Conservation (phyloP, 2,888 invertebrate species). For the Melinaea marsaeus region DNA sequence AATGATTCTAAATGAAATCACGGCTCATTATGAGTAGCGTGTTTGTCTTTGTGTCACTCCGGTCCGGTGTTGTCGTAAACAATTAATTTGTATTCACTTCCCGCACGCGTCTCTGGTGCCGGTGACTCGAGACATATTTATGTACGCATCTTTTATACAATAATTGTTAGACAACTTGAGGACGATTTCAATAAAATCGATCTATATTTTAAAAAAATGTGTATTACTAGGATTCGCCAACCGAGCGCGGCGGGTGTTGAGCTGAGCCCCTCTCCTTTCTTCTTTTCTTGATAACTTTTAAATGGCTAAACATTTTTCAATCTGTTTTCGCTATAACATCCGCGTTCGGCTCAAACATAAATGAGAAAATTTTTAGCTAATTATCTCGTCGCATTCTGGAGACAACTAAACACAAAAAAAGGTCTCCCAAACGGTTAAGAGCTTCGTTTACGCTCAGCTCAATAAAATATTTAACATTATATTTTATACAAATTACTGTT, state of each 20-base stretch:
- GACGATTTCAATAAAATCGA: conserved; percentile 51
- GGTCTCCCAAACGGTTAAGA: no score
- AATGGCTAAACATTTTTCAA: no score
- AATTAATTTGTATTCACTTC: conserved; percentile 68
- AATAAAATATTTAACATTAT: background rate
- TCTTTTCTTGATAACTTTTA: no score
- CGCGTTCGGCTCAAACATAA: no score
- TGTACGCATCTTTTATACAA: conserved; percentile 59
- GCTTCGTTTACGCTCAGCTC: no score
- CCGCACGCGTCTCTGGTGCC: no score
- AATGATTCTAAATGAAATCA: conserved; percentile 32
- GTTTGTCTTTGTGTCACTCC: conserved; percentile 55
- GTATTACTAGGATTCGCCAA: background rate
- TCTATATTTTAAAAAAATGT: conserved; percentile 32
- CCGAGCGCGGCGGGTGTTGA: no score
- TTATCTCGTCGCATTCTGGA: no score
- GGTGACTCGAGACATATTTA: conserved; percentile 48
- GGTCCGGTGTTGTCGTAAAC: conserved; percentile 51
- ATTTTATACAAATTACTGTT: background rate
- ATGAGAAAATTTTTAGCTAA: no score
- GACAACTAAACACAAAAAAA: no score
- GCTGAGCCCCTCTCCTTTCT: no score
- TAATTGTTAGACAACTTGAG: conserved; percentile 53
- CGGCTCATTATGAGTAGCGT: conserved; percentile 40
- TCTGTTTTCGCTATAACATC: no score